Conservation (phyloP, 2,113 vertebrate genomes). For the Chaenocephalus aceratus region DNA sequence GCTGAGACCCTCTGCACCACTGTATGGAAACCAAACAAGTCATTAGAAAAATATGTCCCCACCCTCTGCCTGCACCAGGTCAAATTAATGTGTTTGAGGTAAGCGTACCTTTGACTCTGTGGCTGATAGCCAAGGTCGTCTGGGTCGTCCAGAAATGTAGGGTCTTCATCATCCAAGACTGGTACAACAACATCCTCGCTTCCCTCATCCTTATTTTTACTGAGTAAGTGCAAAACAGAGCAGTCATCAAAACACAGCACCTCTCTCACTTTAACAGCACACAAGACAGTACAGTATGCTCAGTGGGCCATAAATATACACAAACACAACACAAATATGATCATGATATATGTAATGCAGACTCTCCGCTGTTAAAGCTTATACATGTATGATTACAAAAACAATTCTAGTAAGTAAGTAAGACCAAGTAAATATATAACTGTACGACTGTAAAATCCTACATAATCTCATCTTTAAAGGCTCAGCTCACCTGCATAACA, state of each 20-base stretch:
- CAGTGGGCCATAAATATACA: neutral
- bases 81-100: neutral
- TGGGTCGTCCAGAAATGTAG: conserved; percentile 90
- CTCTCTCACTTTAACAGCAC: neutral
- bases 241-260: neutral
- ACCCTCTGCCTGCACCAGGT: neutral
- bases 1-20: conserved; percentile 86
- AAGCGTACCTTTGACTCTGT: conserved; percentile 87
- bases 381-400: neutral
- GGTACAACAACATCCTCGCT: conserved; percentile 67
- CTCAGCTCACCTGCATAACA: neutral
- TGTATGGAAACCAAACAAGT: conserved; percentile 44
- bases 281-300: neutral
- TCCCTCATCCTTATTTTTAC: conserved; percentile 74
- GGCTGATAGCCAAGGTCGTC: conserved; percentile 89
- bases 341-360: neutral
- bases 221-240: conserved; percentile 36
- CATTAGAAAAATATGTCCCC: neutral
- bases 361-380: neutral
- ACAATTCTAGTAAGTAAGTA: neutral
- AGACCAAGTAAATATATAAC: neutral
- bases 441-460: neutral
- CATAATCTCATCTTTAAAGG: neutral
- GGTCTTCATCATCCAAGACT: conserved; percentile 87
- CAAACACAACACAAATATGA: neutral